Percentiles rank a stretch among this genome's conserved stretches.
phyloP scores from a whole-genome alignment of 2,888 invertebrate species.

The Tiliacea citrago region DNA sequence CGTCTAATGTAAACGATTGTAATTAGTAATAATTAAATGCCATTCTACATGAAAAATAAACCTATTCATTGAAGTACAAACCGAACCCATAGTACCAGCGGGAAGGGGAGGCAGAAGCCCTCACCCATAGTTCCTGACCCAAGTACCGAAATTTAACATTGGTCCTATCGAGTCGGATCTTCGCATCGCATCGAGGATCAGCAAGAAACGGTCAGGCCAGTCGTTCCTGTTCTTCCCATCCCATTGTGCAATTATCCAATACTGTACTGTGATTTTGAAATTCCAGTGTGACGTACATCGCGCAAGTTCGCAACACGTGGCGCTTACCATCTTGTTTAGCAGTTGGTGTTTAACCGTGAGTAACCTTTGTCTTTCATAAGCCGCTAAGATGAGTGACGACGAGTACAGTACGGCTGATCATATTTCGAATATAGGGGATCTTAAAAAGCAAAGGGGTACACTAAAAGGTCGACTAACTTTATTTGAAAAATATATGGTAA shows the following conservation, averaged over 20 bases:
- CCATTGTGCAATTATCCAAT: background rate
- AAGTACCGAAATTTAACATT: background rate
- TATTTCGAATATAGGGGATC: no score
- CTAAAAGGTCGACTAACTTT: no score
- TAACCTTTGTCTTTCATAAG: constrained; percentile 2
- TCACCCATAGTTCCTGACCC: no score
- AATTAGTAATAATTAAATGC: no score
- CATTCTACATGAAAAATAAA: no score
- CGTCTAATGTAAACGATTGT: no score
- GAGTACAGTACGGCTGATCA: background rate
- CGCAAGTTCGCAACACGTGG: background rate
- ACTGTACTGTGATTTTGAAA: background rate
- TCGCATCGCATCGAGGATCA: constrained; percentile 13
- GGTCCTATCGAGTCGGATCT: constrained; percentile 2
- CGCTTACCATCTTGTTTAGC: background rate
- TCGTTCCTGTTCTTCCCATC: constrained; percentile 1
- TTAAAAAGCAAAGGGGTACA: no score
- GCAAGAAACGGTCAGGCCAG: constrained; percentile 12
- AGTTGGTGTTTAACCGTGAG: background rate
- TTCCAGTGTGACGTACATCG: background rate
- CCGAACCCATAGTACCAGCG: no score
- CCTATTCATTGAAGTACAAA: no score
- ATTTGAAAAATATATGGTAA: no score
- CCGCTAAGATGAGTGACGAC: constrained; percentile 6
- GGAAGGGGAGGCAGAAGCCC: no score